These are phyloP conservation scores for Dasyornis broadbenti DNA, from an alignment of 2,113 vertebrate genomes.

Conservation along the genomic window DNA sequence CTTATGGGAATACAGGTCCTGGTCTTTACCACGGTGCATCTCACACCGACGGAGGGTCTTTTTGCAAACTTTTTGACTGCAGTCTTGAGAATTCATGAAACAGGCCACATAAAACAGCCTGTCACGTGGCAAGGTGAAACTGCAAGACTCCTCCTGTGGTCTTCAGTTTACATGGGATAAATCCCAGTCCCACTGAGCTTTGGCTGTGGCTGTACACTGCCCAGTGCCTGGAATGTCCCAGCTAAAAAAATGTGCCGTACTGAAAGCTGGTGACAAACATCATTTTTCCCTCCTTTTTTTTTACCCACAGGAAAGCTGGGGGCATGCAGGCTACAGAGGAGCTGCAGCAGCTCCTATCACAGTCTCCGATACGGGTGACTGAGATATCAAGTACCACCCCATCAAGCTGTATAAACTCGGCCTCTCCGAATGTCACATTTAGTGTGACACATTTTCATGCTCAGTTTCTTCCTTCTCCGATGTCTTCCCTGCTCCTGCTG, in stretches of 20 bases:
- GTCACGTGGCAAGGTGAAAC: neutral
- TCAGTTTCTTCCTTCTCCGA: neutral
- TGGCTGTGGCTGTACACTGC: neutral
- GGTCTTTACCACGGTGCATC: neutral
- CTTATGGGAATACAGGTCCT: neutral
- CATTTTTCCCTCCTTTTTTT: neutral
- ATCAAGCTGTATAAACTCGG: neutral
- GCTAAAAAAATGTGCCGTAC: rapidly evolving
- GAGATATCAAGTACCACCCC: neutral
- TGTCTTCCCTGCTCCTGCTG: neutral
- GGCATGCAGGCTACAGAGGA: neutral
- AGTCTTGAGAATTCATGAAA: neutral
- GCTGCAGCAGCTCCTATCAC: neutral
- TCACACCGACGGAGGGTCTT: neutral
- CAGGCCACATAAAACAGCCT: neutral
- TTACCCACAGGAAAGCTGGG: neutral
- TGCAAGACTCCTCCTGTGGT: neutral
- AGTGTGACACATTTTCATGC: neutral
- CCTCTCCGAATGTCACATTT: neutral
- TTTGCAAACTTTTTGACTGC: neutral
- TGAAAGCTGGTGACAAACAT: neutral
- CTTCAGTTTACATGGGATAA: neutral
- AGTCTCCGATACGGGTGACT: neutral
- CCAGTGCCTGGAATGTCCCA: neutral
- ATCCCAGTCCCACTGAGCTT: neutral